Conservation (phyloP, 1,140 invertebrate genomes). For the Bactericera cockerelli region DNA sequence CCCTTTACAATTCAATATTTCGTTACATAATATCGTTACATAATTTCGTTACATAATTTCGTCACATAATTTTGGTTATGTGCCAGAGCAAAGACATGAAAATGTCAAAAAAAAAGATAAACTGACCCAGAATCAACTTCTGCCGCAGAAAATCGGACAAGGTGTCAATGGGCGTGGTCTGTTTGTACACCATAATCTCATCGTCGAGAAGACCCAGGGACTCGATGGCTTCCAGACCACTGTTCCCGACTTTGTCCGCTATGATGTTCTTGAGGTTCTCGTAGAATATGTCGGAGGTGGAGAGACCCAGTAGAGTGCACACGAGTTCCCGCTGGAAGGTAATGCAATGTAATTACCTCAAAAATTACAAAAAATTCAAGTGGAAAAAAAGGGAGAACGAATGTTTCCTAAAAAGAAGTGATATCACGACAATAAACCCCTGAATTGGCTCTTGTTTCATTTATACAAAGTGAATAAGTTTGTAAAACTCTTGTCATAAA, state of each 20-base stretch:
- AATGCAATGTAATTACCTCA: conserved; percentile 13
- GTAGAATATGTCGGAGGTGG: conserved; percentile 75
- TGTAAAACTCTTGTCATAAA: too few relatives aligned
- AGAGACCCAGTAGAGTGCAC: conserved; percentile 67
- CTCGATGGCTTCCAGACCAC: conserved; percentile 55
- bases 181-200: conserved; percentile 60
- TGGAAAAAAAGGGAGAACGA: too few relatives aligned
- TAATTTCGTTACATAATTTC: too few relatives aligned
- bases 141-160: conserved; percentile 79
- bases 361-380: not conserved
- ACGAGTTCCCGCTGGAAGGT: conserved; percentile 58
- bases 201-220: conserved; percentile 75
- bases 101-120: too few relatives aligned
- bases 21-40: too few relatives aligned
- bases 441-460: too few relatives aligned
- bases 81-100: too few relatives aligned
- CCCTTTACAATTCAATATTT: not conserved
- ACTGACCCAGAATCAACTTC: conserved; percentile 59
- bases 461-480: too few relatives aligned
- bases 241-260: conserved; percentile 54
- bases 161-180: conserved; percentile 78
- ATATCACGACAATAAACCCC: too few relatives aligned
- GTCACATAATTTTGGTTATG: too few relatives aligned
- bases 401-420: too few relatives aligned
- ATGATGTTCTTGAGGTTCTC: conserved; percentile 78